These are phyloP conservation scores for Gila orcuttii DNA, from an alignment of 2,113 vertebrate genomes.

Conservation along the genomic window DNA sequence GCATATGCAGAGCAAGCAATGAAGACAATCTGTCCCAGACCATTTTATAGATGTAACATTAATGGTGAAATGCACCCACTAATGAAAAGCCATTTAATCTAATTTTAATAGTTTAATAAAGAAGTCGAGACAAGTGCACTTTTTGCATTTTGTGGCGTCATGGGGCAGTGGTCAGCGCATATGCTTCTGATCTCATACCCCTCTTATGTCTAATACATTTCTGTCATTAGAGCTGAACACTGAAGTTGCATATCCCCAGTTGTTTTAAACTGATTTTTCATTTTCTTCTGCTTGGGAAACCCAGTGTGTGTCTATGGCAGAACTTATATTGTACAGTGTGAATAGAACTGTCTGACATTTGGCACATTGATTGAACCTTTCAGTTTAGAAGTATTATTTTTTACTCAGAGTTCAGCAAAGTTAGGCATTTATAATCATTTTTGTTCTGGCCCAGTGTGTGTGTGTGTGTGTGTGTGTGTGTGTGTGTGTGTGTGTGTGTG, in stretches of 20 bases:
- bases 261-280: background rate
- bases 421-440: background rate
- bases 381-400: background rate
- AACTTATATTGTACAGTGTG: background rate
- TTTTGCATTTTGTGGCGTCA: background rate
- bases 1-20: constrained; percentile 55
- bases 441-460: background rate
- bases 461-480: background rate
- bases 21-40: constrained; percentile 39
- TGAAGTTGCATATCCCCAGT: background rate
- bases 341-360: background rate
- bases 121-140: background rate
- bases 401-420: background rate
- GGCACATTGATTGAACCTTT: constrained; percentile 1
- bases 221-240: background rate
- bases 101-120: constrained; percentile 11
- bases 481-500: background rate
- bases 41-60: constrained; percentile 25
- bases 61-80: constrained; percentile 34
- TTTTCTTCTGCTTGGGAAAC: background rate
- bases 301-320: background rate
- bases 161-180: background rate
- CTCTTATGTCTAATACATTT: background rate
- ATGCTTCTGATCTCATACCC: background rate
- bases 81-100: constrained; percentile 41